Evolutionary conservation across 2,797 vertebrate species (phyloP).

Genomic region (Sarcoramphus papa): DNA sequence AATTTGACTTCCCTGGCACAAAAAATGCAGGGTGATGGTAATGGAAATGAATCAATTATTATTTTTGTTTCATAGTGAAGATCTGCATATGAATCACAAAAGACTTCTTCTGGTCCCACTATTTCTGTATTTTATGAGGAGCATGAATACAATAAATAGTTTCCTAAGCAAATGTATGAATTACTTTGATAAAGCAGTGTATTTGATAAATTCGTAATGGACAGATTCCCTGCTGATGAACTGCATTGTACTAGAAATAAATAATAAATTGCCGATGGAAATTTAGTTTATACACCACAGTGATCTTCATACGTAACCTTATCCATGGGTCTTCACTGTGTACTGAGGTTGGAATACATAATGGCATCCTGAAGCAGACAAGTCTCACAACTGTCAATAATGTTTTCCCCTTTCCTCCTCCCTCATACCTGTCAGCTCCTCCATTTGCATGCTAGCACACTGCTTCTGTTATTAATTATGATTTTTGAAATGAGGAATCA

Average conservation of each 20-base stretch:
- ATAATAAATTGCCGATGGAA: neutral
- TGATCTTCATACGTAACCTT: neutral
- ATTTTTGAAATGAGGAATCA: neutral
- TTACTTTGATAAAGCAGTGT: neutral
- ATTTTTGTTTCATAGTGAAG: neutral
- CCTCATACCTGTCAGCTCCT: neutral
- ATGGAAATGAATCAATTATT: neutral
- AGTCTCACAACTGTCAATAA: neutral
- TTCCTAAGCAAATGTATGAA: neutral
- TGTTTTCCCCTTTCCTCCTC: neutral
- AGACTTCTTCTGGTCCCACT: neutral
- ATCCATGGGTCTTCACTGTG: neutral
- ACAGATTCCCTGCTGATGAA: neutral
- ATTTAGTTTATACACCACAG: neutral
- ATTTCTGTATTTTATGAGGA: neutral
- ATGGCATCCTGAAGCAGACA: neutral
- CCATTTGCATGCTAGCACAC: neutral
- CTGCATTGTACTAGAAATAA: neutral
- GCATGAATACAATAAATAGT: neutral
- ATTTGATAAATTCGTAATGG: neutral
- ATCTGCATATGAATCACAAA: neutral
- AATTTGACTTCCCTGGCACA: neutral
- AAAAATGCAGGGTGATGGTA: neutral
- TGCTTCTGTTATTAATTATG: neutral
- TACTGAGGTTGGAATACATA: neutral